Base-by-base conservation (phyloP, 2,888 invertebrate species). In the Clivina fossor region DNA sequence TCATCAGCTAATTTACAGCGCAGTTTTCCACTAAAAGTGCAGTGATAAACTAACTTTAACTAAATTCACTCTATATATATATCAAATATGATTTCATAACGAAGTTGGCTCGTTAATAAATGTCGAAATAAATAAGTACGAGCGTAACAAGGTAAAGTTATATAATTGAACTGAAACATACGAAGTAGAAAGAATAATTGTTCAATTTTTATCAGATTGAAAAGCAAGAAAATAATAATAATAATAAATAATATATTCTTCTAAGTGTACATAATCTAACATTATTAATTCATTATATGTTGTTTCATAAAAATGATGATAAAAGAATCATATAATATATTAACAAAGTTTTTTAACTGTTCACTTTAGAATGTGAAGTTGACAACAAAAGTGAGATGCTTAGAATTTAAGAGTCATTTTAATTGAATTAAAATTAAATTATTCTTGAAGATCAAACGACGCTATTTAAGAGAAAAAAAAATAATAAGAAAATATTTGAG, bases 361-460 rank as follows among this genome's bases (percentile, higher is more conserved):
- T 47, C 47, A 47, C 47, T 47, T 24, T 47, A 47, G 47, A 47
- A 47, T 47, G 47, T 47, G 47, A 47, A 47, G 26, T 72, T 68
- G 74, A 74, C 74, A 74, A 73, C 72, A 73, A 74, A 74, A 74
- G 74, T 74, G 74, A 74, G 74, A 74, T 69, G 71, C 71, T 72
- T 72, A 71, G 71, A 70, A 47, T 47, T 47, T 24, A 47, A 47
- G 44, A 44, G 47, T 47, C 47, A 47, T 47, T 47, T 47, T 33
- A 30, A 44, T 32, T 47, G 32, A 47, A 47, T 22, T 47, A 47
- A n/a, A n/a, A n/a, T n/a, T n/a, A n/a, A n/a, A n/a, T n/a, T n/a
- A n/a, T n/a, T n/a, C n/a, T n/a, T 22, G 33, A 47, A 47, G 33
- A 33, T 47, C 47, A 47, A 47, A 47, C 47, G 47, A 47, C 32